phyloP scores from a whole-genome alignment of 64 coral and sea anemone genomes.

The Anthopleura sola region DNA sequence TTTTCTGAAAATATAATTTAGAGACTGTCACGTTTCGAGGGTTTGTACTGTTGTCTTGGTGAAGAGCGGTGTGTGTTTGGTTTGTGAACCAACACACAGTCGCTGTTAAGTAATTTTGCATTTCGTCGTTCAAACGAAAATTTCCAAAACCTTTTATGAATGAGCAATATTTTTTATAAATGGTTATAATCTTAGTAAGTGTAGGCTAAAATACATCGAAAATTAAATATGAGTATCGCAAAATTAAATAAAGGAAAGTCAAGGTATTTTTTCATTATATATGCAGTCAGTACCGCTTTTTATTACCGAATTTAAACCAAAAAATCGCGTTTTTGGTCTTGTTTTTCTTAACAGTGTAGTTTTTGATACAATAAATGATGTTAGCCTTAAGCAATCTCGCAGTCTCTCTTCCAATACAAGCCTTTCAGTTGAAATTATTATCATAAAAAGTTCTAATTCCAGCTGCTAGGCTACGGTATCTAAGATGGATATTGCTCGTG shows the following conservation, averaged over 20 bases:
- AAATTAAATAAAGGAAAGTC: too few relatives aligned
- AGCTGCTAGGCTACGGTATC: background rate
- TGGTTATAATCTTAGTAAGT: background rate
- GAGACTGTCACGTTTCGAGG: background rate
- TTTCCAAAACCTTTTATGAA: background rate
- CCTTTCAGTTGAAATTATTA: background rate
- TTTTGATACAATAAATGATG: background rate
- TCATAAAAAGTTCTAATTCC: background rate
- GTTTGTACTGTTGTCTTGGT: slow-evolving; percentile 2
- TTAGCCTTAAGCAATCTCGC: background rate
- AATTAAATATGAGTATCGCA: background rate
- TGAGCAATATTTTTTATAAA: background rate
- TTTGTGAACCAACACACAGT: background rate
- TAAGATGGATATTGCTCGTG: background rate
- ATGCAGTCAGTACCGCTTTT: too few relatives aligned
- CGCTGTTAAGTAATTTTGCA: background rate
- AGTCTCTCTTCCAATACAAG: background rate
- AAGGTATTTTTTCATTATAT: too few relatives aligned
- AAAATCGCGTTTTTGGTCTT: too few relatives aligned
- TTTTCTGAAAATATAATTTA: background rate
- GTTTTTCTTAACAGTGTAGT: background rate
- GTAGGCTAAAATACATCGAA: background rate
- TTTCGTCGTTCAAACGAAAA: background rate
- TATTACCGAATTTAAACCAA: too few relatives aligned
- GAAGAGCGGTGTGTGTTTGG: background rate